A percentile compares a stretch with the other conserved stretches of the same genome.
phyloP scores from a whole-genome alignment of 1,140 invertebrate genomes.

The Hypsibius dujardini region DNA sequence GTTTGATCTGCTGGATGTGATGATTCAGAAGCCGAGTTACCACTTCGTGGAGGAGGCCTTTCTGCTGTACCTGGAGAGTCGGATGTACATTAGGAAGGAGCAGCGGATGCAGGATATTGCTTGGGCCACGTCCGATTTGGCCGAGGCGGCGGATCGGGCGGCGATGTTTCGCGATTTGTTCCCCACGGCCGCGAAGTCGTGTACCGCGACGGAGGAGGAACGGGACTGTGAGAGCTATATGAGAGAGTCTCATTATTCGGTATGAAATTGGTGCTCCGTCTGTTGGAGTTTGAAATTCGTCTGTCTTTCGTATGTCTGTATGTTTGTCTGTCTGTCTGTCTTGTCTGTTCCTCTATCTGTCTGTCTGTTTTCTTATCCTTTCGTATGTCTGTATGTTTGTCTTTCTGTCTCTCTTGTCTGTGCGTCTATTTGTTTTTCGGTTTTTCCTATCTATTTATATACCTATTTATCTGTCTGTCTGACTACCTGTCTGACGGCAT shows the following conservation, averaged over 20 bases:
- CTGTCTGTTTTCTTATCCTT: no score
- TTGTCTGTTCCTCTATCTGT: no score
- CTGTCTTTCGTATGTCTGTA: no score
- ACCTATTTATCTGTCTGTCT: no score
- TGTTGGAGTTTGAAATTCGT: background rate
- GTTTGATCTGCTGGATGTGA: constrained; percentile 2
- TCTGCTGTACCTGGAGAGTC: background rate
- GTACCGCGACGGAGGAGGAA: constrained; percentile 6
- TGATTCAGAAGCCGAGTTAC: background rate
- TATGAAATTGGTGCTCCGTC: background rate
- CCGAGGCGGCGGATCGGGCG: constrained; percentile 1
- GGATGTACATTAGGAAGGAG: constrained; percentile 10
- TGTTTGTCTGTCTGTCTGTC: no score
- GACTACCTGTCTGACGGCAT: no score
- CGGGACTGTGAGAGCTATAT: background rate
- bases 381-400: no score
- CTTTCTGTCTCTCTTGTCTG: no score
- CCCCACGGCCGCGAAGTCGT: constrained; percentile 5
- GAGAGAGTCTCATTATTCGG: constrained; percentile 10
- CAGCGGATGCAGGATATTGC: background rate
- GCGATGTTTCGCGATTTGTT: constrained; percentile 7
- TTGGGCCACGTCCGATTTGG: background rate
- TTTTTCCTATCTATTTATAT: background rate
- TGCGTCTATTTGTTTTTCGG: background rate
- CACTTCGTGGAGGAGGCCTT: background rate